phyloP scores from a whole-genome alignment of 2,113 vertebrate genomes.

The Maccullochella peelii region DNA sequence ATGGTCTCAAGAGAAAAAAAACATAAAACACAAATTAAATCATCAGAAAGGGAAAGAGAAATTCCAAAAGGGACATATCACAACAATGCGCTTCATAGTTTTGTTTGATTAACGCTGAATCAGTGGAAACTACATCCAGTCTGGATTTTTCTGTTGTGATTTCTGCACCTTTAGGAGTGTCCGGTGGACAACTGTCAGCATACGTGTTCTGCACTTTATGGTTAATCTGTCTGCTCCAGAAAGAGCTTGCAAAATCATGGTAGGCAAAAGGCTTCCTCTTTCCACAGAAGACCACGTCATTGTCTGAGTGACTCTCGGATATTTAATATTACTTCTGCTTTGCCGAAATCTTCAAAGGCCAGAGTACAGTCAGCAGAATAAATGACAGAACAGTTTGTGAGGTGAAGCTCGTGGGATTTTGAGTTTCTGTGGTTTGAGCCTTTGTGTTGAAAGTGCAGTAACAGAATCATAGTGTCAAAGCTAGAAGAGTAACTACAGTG shows the following conservation, averaged over 20 bases:
- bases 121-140: conserved; percentile 44
- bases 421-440: conserved; percentile 13
- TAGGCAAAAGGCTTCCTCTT: conserved; percentile 65
- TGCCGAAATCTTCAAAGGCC: conserved; percentile 24
- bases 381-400: conserved; percentile 13
- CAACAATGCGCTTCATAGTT: conserved; percentile 3
- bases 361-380: conserved; percentile 12
- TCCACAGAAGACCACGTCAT: conserved; percentile 44
- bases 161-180: conserved; percentile 70
- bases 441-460: conserved; percentile 30
- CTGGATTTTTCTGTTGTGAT: conserved; percentile 58
- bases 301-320: conserved; percentile 26
- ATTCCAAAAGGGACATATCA: conserved; percentile 21
- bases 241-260: neutral
- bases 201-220: neutral
- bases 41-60: neutral
- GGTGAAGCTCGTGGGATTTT: neutral
- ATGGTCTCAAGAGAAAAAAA: neutral
- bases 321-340: conserved; percentile 67
- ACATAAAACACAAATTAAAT: neutral
- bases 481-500: neutral
- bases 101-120: neutral
- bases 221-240: neutral
- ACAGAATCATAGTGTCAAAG: neutral
- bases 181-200: conserved; percentile 37